Base-by-base conservation (phyloP, 2,113 vertebrate species). In the Spilogale gracilis region DNA sequence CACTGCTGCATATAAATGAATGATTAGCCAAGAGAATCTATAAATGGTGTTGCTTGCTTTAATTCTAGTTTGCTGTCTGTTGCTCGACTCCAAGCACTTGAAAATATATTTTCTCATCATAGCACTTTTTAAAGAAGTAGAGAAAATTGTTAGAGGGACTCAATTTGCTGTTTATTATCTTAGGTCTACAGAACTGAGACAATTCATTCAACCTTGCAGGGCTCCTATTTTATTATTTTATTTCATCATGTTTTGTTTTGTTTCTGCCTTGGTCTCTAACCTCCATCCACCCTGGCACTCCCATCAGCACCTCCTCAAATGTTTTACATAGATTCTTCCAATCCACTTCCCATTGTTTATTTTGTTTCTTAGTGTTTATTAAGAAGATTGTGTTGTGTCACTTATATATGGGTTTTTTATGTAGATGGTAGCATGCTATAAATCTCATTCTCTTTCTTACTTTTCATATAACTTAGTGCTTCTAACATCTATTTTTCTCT, bases 101-200 rank as follows among this genome's bases (percentile, higher is more conserved):
- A 94, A 97, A 96, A 92, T 45, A 52, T 67, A 69, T 56, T 94
- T 96, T 96, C 65, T 86, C 60, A 94, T 87, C n/a, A 74, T 6
- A 83, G 54, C 14, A 45, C 69, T 94, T 82, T 96, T 73, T 60
- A 81, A 95, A 89, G 87, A 73, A 91, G 25, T 38, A 48, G 58
- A 87, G 16, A 95, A 58, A 81, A 71, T 61, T 93, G 60, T 93
- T 74, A 91, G 67, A 32, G 38, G 30, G 58, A 67, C 38, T 30
- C 54, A 30, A 32, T 81, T 81, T 79, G 43, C n/a, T 89, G 21
- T 83, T 82, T 69, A 69, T 90, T 60, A 80, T 73, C 18, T 73
- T 38, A 87, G 10, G 23, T 50, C 58, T 61, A 16, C 27, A 80
- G 20, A 80, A n/a, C 48, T 11, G 56, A 83, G 69, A 52, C 43